Percentiles rank a stretch among this genome's conserved stretches.
phyloP scores from a whole-genome alignment of 2,888 invertebrate genomes.

The Furcula furcula region DNA sequence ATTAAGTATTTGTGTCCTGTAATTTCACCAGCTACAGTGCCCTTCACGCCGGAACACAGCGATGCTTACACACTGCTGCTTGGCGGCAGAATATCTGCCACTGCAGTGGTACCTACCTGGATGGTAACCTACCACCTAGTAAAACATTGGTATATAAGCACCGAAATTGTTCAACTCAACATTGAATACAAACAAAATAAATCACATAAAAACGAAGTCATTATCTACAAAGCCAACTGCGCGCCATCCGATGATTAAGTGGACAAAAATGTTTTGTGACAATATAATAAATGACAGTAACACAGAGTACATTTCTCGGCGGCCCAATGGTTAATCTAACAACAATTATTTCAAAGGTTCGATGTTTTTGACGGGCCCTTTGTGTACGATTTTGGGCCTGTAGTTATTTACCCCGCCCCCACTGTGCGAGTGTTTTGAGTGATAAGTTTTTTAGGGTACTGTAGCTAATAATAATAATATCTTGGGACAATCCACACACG shows the following conservation, averaged over 20 bases:
- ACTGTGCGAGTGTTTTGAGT: slow-evolving; percentile 5
- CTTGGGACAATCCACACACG: no score
- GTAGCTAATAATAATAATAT: background rate
- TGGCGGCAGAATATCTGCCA: no score
- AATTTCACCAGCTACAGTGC: no score
- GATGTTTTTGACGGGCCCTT: slow-evolving; percentile 42
- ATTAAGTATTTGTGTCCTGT: no score
- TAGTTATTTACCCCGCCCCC: slow-evolving; percentile 25
- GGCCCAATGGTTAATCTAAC: slow-evolving; percentile 9
- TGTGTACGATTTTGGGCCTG: slow-evolving; percentile 23
- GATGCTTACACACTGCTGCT: no score
- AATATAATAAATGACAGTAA: slow-evolving; percentile 14
- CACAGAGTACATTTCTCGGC: slow-evolving; percentile 21
- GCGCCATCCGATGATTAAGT: background rate
- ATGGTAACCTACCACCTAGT: no score
- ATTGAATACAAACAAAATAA: slow-evolving; percentile 1
- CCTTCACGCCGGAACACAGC: no score
- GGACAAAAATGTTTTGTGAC: slow-evolving; percentile 1
- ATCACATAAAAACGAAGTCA: background rate
- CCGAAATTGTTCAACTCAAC: no score
- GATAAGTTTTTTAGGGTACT: background rate
- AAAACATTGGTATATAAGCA: no score
- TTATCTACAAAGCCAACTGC: background rate
- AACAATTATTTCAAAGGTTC: slow-evolving; percentile 36
- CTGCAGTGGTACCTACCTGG: no score